A percentile compares a stretch with the other conserved stretches of the same genome.
phyloP scores from a whole-genome alignment of 2,797 vertebrate genomes.

The Rhodeus uyekii region DNA sequence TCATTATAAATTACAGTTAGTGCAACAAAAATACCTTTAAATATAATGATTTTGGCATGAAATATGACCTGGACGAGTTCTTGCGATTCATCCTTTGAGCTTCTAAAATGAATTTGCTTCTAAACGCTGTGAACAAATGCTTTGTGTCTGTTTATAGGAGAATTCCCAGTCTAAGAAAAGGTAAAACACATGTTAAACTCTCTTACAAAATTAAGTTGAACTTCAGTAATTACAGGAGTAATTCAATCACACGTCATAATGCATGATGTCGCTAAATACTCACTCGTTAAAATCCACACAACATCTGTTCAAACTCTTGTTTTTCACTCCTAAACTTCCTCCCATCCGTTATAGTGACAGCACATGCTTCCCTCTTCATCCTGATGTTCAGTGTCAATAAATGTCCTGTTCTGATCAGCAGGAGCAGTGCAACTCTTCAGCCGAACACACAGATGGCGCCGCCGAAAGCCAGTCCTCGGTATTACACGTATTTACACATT shows the following conservation, averaged over 20 bases:
- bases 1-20: background rate
- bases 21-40: background rate
- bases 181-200: constrained; percentile 57
- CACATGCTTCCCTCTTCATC: background rate
- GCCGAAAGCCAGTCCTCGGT: constrained; percentile 74
- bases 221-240: background rate
- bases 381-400: background rate
- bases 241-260: background rate
- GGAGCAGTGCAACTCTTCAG: constrained; percentile 32
- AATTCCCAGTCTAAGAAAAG: constrained; percentile 56
- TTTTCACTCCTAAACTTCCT: background rate
- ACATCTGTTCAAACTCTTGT: background rate
- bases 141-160: constrained; percentile 63
- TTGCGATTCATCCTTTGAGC: background rate
- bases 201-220: background rate
- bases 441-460: constrained; percentile 44
- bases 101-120: background rate
- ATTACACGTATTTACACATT: too few relatives aligned
- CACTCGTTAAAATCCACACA: too few relatives aligned
- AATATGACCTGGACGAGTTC: background rate
- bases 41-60: background rate
- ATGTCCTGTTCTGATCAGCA: constrained; percentile 45
- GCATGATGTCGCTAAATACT: background rate
- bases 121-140: background rate
- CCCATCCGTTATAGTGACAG: background rate